These are phyloP conservation scores for Notarius quadriscutis DNA, from an alignment of 2,113 vertebrate species.

Conservation along the genomic window DNA sequence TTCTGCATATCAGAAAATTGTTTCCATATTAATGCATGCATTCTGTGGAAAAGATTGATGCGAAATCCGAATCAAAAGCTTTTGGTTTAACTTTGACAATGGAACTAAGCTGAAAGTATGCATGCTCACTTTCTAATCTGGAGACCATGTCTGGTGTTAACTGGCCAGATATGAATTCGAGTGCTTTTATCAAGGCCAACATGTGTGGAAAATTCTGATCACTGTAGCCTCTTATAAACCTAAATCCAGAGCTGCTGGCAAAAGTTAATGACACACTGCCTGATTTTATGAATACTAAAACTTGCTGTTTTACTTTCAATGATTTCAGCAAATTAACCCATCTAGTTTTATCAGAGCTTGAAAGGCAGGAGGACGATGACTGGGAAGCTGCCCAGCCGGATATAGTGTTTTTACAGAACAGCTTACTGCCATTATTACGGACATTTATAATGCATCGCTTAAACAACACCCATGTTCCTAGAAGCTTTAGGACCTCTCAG, in stretches of 20 bases:
- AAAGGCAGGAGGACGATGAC: background rate
- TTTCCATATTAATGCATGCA: background rate
- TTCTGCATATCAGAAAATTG: background rate
- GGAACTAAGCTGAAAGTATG: background rate
- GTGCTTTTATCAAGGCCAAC: background rate
- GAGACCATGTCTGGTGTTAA: background rate
- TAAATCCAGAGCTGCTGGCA: background rate
- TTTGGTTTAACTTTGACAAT: background rate
- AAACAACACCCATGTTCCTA: too few species aligned
- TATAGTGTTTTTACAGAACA: background rate
- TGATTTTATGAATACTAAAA: background rate
- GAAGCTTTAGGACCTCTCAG: background rate
- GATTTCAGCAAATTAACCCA: background rate
- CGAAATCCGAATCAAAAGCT: background rate
- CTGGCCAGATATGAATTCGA: background rate
- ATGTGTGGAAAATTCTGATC: background rate
- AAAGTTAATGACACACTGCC: background rate
- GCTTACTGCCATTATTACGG: background rate
- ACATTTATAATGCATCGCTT: background rate
- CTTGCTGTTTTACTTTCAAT: background rate
- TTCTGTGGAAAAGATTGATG: background rate
- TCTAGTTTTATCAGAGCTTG: background rate
- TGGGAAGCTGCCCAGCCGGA: background rate
- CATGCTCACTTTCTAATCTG: background rate
- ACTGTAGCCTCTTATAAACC: background rate